Percentiles rank a stretch among this genome's conserved stretches.
phyloP scores from a whole-genome alignment of 2,797 vertebrate species.

The Carcharodon carcharias region DNA sequence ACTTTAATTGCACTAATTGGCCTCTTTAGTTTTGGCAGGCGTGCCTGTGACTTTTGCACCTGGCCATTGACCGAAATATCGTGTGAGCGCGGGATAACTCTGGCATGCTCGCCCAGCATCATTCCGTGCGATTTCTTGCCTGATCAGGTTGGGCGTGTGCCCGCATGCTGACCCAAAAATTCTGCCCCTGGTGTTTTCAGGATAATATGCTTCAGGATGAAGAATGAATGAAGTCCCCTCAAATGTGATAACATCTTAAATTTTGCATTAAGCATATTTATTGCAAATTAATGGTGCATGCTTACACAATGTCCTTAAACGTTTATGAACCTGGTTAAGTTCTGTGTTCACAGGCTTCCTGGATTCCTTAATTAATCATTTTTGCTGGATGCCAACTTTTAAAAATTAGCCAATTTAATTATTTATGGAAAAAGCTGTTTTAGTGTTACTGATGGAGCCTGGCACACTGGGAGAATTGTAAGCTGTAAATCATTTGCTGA shows the following conservation, averaged over 20 bases:
- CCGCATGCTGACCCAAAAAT: no score
- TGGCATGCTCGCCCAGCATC: no score
- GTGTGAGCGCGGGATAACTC: no score
- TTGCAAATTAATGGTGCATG: constrained; percentile 3
- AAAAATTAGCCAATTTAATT: not conserved
- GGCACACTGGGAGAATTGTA: not conserved
- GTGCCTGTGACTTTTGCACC: no score
- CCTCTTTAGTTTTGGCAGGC: no score
- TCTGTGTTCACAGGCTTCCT: not conserved
- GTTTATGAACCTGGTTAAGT: not conserved
- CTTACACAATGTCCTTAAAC: not conserved
- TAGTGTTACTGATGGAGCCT: not conserved
- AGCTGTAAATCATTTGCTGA: not conserved
- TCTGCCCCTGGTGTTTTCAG: not conserved
- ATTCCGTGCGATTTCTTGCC: no score
- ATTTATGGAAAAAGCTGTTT: not conserved
- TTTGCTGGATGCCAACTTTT: not conserved
- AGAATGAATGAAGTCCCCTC: not conserved
- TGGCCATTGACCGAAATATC: no score
- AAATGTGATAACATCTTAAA: not conserved
- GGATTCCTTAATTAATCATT: not conserved
- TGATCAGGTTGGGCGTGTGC: no score
- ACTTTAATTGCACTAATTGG: no score
- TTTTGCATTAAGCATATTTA: not conserved
- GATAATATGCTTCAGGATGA: not conserved